Evolutionary conservation across 53 echinoderm and acorn worm species (phyloP).

Genomic region (Antedon mediterranea): DNA sequence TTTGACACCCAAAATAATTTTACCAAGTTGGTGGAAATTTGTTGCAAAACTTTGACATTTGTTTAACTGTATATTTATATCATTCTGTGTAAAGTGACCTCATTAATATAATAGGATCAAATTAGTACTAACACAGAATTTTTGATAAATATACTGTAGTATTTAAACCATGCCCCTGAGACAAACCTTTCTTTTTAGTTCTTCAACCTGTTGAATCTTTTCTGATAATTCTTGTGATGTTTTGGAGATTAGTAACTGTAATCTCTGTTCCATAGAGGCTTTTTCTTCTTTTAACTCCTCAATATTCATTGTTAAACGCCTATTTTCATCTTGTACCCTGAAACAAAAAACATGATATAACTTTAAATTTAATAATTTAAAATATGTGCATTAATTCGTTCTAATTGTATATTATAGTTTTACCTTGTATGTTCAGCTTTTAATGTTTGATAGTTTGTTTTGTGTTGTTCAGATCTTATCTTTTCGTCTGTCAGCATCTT

Average conservation of each 20-base stretch:
- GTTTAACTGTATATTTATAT: too few species aligned
- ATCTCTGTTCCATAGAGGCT: conserved; percentile 40
- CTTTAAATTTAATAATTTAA: too few species aligned
- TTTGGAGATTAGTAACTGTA: conserved; percentile 48
- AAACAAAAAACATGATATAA: too few species aligned
- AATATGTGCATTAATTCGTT: too few species aligned
- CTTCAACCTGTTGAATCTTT: conserved; percentile 64
- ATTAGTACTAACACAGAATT: too few species aligned
- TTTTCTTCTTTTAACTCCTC: conserved; percentile 49
- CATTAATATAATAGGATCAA: too few species aligned
- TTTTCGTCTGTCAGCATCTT: conserved; percentile 98
- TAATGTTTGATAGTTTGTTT: conserved; percentile 94
- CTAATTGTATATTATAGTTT: neutral
- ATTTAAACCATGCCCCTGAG: neutral
- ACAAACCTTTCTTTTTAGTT: conserved; percentile 66
- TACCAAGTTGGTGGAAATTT: too few species aligned
- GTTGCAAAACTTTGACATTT: too few species aligned
- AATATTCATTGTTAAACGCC: conserved; percentile 49
- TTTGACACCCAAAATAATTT: too few species aligned
- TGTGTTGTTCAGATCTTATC: conserved; percentile 94
- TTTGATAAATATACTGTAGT: too few species aligned
- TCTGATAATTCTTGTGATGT: conserved; percentile 68
- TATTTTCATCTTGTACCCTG: conserved; percentile 67
- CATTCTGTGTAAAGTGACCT: too few species aligned
- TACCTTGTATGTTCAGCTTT: conserved; percentile 97